phyloP scores from a whole-genome alignment of 2,113 vertebrate genomes.

The Prunella himalayana region DNA sequence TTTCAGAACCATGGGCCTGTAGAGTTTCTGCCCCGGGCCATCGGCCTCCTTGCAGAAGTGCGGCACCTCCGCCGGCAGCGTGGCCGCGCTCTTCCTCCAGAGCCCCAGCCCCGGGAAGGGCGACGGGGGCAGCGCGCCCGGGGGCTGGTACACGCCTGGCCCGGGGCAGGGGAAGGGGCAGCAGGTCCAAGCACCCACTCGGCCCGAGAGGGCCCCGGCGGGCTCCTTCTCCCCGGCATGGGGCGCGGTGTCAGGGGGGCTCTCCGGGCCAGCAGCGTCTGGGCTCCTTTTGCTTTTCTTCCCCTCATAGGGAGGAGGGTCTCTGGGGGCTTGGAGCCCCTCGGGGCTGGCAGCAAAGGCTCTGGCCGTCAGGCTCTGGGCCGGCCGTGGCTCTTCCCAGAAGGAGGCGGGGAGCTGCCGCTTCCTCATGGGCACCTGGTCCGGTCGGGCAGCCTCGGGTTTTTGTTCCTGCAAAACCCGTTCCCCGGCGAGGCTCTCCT shows the following conservation, averaged over 20 bases:
- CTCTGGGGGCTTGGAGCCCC: conserved; percentile 39
- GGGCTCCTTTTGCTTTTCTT: conserved; percentile 75
- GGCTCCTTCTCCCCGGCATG: conserved; percentile 70
- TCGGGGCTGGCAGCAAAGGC: conserved; percentile 52
- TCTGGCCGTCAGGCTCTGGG: conserved; percentile 43
- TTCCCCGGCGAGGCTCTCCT: conserved; percentile 35
- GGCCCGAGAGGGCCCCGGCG: conserved; percentile 68
- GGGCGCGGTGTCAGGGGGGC: background rate
- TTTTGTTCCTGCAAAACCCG: conserved; percentile 48
- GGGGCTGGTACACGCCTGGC: conserved; percentile 81
- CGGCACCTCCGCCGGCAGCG: conserved; percentile 60
- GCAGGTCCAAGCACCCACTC: conserved; percentile 80
- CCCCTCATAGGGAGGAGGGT: conserved; percentile 49
- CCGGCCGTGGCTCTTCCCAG: conserved; percentile 91
- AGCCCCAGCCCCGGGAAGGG: conserved; percentile 70
- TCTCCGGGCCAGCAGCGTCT: conserved; percentile 33
- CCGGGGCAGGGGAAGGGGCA: conserved; percentile 88
- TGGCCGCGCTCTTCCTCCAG: conserved; percentile 75
- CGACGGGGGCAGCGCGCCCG: conserved; percentile 72
- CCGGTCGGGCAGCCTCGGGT: conserved; percentile 50
- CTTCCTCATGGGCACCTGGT: conserved; percentile 95
- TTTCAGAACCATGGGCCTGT: conserved; percentile 90
- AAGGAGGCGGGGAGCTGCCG: conserved; percentile 95
- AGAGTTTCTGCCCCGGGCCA: conserved; percentile 71
- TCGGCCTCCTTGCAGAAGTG: conserved; percentile 71